These are phyloP conservation scores for Oceanites oceanicus DNA, from an alignment of 2,113 vertebrate genomes.

Conservation along the genomic window DNA sequence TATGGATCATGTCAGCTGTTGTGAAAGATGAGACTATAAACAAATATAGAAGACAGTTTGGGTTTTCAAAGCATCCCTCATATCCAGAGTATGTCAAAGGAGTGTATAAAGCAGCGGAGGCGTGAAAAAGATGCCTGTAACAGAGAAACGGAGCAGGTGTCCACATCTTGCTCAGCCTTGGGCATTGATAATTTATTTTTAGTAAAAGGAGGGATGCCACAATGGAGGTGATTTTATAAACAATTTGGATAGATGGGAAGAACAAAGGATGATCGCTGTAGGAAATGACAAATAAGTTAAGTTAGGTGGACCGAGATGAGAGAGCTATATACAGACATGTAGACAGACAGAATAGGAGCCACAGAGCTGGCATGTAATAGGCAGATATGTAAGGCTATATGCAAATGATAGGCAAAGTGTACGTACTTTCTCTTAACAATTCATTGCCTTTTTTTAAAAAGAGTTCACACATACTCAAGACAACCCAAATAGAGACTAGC, in stretches of 20 bases:
- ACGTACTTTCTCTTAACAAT: background rate
- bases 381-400: background rate
- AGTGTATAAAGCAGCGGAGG: background rate
- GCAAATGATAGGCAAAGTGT: background rate
- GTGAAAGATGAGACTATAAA: background rate
- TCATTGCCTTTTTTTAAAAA: background rate
- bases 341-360: background rate
- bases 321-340: background rate
- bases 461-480: constrained; percentile 25
- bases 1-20: background rate
- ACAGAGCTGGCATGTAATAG: background rate
- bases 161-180: background rate
- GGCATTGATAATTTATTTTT: background rate
- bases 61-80: background rate
- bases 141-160: background rate
- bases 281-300: background rate
- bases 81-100: background rate
- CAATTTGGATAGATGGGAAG: background rate
- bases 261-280: background rate
- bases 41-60: background rate
- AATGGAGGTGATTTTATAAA: background rate
- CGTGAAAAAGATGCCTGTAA: background rate
- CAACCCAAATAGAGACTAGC: background rate
- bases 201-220: accelerated
- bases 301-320: background rate